These are phyloP conservation scores for Cairina moschata DNA, from an alignment of 2,113 vertebrate species.

Conservation along the genomic window DNA sequence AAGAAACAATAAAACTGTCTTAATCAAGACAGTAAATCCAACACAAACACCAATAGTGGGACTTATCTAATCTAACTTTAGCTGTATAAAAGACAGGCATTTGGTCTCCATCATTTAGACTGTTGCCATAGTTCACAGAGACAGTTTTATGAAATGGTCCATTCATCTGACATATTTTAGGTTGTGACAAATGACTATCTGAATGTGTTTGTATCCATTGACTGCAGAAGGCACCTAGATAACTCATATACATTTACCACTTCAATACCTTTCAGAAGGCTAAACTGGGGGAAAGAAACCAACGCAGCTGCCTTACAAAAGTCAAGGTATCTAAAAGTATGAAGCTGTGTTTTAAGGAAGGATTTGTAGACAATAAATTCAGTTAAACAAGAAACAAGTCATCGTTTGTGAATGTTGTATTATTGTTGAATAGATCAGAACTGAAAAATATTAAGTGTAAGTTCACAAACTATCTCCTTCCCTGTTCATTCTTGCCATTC, in stretches of 20 bases:
- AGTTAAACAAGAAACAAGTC: neutral
- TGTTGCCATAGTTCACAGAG: neutral
- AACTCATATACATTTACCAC: neutral
- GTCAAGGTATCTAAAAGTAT: neutral
- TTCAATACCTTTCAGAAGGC: neutral
- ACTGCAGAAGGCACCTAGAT: neutral
- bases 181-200: neutral
- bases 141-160: neutral
- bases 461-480: neutral
- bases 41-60: fast-evolving
- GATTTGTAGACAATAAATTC: neutral
- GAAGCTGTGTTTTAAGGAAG: neutral
- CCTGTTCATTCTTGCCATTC: neutral
- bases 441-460: neutral
- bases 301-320: neutral
- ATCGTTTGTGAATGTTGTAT: neutral
- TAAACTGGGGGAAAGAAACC: neutral
- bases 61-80: neutral
- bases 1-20: neutral
- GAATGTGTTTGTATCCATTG: neutral
- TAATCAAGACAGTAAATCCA: neutral
- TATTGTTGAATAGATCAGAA: neutral
- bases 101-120: fast-evolving
- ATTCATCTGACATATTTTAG: neutral
- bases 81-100: neutral